These are phyloP conservation scores for Argyresthia goedartella DNA, from an alignment of 2,888 invertebrate species.

Conservation along the genomic window DNA sequence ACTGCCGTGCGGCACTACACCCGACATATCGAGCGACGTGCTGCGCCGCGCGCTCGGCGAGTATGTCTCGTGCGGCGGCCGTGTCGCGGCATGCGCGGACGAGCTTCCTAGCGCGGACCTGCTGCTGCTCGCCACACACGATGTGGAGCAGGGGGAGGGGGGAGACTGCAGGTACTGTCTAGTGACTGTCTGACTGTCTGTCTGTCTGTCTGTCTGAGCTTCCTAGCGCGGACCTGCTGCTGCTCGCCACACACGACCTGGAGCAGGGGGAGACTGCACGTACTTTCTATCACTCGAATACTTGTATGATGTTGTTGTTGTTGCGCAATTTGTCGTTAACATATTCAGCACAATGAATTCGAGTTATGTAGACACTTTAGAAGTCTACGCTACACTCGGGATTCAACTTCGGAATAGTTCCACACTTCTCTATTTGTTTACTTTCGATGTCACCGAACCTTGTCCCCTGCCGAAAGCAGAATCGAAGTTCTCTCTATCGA, in stretches of 20 bases:
- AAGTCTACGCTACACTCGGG: too few relatives aligned
- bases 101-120: slow-evolving; percentile 24
- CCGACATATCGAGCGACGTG: slow-evolving; percentile 14
- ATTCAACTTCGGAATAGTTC: too few relatives aligned
- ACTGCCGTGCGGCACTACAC: slow-evolving; percentile 16
- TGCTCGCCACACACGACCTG: slow-evolving; percentile 35
- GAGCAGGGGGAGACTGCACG: background rate
- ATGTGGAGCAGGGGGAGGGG: slow-evolving; percentile 10
- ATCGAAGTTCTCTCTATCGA: too few relatives aligned
- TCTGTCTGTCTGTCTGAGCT: slow-evolving; percentile 7
- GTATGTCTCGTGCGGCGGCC: background rate
- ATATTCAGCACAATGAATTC: too few relatives aligned
- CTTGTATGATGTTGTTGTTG: background rate
- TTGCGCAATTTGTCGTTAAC: too few relatives aligned
- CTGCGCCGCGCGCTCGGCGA: slow-evolving; percentile 10
- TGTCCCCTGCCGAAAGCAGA: too few relatives aligned
- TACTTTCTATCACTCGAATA: background rate
- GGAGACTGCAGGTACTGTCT: background rate
- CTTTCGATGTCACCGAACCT: too few relatives aligned
- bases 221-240: slow-evolving; percentile 28
- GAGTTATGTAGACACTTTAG: too few relatives aligned
- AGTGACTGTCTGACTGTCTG: background rate
- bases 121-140: slow-evolving; percentile 36
- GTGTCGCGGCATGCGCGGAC: slow-evolving; percentile 4
- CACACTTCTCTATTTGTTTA: too few relatives aligned